A percentile compares a stretch with the other conserved stretches of the same genome.
Evolutionary conservation across 2,888 invertebrate genomes (phyloP).

Genomic region (Camponotus fellah): DNA sequence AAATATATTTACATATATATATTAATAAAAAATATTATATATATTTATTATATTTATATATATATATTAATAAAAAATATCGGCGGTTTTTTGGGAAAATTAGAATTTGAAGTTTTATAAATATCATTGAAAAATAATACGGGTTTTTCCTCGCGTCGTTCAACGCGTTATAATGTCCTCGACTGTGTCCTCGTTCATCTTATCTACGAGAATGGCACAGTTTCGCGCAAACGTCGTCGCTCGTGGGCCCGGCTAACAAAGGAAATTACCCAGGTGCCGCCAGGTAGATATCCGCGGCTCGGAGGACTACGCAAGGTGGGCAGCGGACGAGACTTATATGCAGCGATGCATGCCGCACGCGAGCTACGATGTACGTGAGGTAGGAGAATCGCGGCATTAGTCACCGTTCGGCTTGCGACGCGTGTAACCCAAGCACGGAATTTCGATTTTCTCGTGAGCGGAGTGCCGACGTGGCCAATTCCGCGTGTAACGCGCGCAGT

Average conservation of each 20-base stretch:
- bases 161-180: neutral
- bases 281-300: slow-evolving; percentile 56
- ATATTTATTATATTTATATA: neutral
- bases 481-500: slow-evolving; percentile 16
- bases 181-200: slow-evolving; percentile 4
- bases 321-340: slow-evolving; percentile 68
- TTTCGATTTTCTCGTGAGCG: slow-evolving; percentile 58
- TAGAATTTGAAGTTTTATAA: neutral
- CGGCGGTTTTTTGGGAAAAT: neutral
- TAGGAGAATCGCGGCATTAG: slow-evolving; percentile 72
- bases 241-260: slow-evolving; percentile 67
- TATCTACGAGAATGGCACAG: slow-evolving; percentile 32
- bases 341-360: slow-evolving; percentile 58
- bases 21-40: neutral
- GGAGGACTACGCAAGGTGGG: slow-evolving; percentile 72
- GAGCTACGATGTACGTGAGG: slow-evolving; percentile 55
- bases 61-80: neutral
- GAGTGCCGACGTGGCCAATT: slow-evolving; percentile 51
- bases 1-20: neutral
- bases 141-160: neutral
- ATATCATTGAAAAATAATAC: neutral
- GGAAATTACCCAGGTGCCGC: slow-evolving; percentile 55
- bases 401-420: slow-evolving; percentile 74
- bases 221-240: slow-evolving; percentile 26
- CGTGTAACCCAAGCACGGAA: slow-evolving; percentile 57